Percentiles rank a stretch among this genome's conserved stretches.
Evolutionary conservation across 2,113 vertebrate genomes (phyloP).

Genomic region (Perca flavescens): DNA sequence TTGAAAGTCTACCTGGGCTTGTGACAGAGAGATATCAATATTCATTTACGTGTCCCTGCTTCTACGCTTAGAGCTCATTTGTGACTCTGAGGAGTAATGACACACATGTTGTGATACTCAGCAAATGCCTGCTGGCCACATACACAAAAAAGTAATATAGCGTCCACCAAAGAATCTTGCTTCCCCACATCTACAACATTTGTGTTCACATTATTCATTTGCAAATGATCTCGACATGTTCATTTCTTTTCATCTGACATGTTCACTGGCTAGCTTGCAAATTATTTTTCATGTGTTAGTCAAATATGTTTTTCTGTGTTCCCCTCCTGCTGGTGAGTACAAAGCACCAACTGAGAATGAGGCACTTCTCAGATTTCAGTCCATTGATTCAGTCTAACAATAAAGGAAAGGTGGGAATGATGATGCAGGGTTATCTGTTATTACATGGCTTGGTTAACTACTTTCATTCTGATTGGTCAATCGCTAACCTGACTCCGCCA

Average conservation of each 20-base stretch:
- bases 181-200: background rate
- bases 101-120: slow-evolving; percentile 35
- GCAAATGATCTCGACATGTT: background rate
- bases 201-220: slow-evolving; percentile 9
- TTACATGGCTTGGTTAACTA: background rate
- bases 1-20: slow-evolving; percentile 43
- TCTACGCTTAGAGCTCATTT: slow-evolving; percentile 53
- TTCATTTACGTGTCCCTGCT: slow-evolving; percentile 47
- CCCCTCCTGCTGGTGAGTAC: slow-evolving; percentile 10
- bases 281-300: background rate
- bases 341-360: slow-evolving; percentile 6
- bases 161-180: background rate
- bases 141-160: slow-evolving; percentile 27
- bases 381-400: slow-evolving; percentile 8
- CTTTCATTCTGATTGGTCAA: no score
- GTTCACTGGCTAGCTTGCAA: background rate
- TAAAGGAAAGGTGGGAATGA: background rate
- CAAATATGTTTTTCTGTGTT: slow-evolving; percentile 8
- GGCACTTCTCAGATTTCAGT: slow-evolving; percentile 7
- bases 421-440: background rate
- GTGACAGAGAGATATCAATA: slow-evolving; percentile 57
- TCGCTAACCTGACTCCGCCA: no score
- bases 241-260: slow-evolving; percentile 18
- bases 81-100: slow-evolving; percentile 64
- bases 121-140: slow-evolving; percentile 52